Percentiles rank a stretch among this genome's conserved stretches.
Conservation (phyloP, 1,140 invertebrate species). For the Pteromalus puparum region DNA sequence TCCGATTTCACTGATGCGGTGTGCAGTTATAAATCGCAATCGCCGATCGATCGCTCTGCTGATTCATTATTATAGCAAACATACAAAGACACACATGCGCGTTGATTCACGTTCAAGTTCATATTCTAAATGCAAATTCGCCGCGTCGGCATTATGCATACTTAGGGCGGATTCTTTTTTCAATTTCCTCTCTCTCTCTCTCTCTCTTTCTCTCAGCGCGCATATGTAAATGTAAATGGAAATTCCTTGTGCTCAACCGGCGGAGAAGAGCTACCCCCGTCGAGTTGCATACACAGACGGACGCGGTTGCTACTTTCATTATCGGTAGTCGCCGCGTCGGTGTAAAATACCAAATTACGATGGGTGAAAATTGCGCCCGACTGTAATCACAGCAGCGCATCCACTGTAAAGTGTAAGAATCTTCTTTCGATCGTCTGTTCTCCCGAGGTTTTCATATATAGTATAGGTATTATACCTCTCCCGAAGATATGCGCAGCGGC, state of each 20-base stretch:
- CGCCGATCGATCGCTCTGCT: neutral
- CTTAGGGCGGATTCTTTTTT: conserved; percentile 1
- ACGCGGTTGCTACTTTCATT: conserved; percentile 18
- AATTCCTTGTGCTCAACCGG: conserved; percentile 16
- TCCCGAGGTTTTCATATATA: conserved; percentile 8
- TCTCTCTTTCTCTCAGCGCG: neutral
- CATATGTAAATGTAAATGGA: conserved; percentile 36
- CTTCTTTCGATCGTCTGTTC: conserved; percentile 9
- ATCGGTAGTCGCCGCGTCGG: conserved; percentile 13
- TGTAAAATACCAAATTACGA: conserved; percentile 37
- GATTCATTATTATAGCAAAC: neutral
- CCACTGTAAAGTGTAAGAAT: neutral
- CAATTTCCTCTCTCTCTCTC: conserved; percentile 10
- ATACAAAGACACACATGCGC: conserved; percentile 13
- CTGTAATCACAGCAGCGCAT: conserved; percentile 9
- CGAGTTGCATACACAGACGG: neutral
- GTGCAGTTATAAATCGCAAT: neutral
- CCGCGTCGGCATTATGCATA: neutral
- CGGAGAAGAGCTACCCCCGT: neutral
- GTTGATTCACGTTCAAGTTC: conserved; percentile 35
- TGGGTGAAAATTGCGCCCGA: neutral
- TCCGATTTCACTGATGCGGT: neutral
- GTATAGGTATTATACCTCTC: neutral
- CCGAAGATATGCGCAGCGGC: neutral
- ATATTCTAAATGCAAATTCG: conserved; percentile 52